These are phyloP conservation scores for Nibea coibor DNA, from an alignment of 2,113 vertebrate species.

Conservation along the genomic window DNA sequence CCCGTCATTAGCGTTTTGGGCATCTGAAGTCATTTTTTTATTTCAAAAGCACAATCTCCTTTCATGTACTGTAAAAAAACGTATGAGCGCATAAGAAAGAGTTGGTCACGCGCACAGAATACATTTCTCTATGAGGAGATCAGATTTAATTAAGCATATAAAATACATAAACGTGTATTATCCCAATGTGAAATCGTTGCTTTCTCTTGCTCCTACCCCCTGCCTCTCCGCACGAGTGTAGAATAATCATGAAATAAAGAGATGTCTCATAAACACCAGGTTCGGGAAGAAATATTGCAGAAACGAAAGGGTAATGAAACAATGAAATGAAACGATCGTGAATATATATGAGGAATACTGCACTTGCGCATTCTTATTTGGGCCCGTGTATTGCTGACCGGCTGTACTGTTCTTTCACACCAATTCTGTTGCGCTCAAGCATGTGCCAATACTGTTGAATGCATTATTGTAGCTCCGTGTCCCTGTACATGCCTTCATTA, in stretches of 20 bases:
- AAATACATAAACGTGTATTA: not conserved
- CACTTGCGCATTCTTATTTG: no score
- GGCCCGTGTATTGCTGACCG: not conserved
- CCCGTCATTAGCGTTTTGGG: not conserved
- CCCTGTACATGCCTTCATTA: conserved; percentile 23
- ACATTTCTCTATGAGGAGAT: not conserved
- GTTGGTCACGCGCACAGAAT: not conserved
- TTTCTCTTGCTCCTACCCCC: not conserved
- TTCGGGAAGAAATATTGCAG: not conserved
- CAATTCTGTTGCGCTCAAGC: conserved; percentile 5
- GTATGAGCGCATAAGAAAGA: not conserved
- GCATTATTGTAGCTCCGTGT: conserved; percentile 27
- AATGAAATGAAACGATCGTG: not conserved
- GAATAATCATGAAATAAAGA: not conserved
- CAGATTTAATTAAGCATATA: not conserved
- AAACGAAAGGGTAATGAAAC: not conserved
- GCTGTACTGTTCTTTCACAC: not conserved
- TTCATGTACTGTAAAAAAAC: not conserved
- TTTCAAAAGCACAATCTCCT: not conserved
- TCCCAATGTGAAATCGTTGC: not conserved
- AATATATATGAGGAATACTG: no score
- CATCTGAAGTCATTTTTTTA: not conserved
- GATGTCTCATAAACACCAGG: not conserved
- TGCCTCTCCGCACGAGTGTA: not conserved
- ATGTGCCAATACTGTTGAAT: conserved; percentile 19